These are phyloP conservation scores for Trachurus trachurus DNA, from an alignment of 2,797 vertebrate genomes.

Conservation along the genomic window DNA sequence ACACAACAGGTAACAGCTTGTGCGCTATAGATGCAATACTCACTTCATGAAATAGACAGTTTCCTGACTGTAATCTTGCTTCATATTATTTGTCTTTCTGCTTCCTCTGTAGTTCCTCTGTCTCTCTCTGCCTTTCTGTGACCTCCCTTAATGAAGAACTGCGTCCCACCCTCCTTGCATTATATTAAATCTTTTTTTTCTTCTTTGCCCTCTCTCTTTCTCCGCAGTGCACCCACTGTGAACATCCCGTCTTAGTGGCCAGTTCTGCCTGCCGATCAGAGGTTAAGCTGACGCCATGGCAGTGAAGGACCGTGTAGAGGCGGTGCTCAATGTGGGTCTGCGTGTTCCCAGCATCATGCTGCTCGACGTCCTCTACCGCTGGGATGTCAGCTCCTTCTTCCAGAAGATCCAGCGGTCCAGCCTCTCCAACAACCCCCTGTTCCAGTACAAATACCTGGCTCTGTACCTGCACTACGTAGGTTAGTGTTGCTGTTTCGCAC, in stretches of 20 bases:
- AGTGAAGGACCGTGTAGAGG: conserved; percentile 95
- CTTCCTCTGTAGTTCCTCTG: conserved; percentile 7
- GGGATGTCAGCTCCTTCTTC: conserved; percentile 99
- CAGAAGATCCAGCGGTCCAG: conserved; percentile 99
- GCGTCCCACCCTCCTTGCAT: neutral
- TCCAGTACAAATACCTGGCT: conserved; percentile 99
- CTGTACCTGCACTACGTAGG: conserved; percentile 99
- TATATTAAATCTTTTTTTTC: neutral
- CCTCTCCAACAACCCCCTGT: conserved; percentile 96
- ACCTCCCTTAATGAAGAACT: conserved; percentile 16
- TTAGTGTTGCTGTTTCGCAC: conserved; percentile 80
- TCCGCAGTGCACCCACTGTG: conserved; percentile 52
- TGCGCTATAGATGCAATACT: neutral
- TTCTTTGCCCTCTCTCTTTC: conserved; percentile 10
- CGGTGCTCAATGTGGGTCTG: conserved; percentile 96
- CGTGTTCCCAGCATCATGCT: conserved; percentile 99
- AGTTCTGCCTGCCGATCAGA: conserved; percentile 73
- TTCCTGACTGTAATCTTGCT: conserved; percentile 1
- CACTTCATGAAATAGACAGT: neutral
- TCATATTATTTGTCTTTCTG: neutral
- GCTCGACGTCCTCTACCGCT: conserved; percentile 96
- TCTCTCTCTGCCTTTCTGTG: conserved; percentile 17
- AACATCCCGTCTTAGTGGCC: conserved; percentile 66
- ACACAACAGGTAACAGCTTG: neutral
- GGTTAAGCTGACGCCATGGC: conserved; percentile 87